Percentiles rank a stretch among this genome's conserved stretches.
Evolutionary conservation across 2,888 invertebrate genomes (phyloP).

Genomic region (Caenorhabditis angaria): DNA sequence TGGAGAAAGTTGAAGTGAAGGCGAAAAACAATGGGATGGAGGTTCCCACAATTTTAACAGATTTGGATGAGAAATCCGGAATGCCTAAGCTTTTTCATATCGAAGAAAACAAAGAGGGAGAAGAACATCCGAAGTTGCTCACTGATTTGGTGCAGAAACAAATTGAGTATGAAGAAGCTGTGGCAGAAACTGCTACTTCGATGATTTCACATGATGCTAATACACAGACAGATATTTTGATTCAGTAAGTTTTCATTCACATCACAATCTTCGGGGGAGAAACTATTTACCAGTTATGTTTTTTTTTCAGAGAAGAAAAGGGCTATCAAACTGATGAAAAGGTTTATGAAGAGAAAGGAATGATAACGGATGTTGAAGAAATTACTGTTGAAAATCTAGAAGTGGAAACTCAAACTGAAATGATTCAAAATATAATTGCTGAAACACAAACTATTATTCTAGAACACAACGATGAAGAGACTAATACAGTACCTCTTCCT

Average conservation of each 20-base stretch:
- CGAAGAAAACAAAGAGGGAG: constrained; percentile 50
- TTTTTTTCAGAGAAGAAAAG: constrained; percentile 62
- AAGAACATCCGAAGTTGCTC: constrained; percentile 44
- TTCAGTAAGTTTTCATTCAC: constrained; percentile 34
- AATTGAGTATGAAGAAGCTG: constrained; percentile 47
- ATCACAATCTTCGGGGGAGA: neutral
- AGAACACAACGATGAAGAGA: constrained; percentile 51
- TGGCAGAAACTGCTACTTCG: constrained; percentile 30
- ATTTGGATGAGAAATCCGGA: constrained; percentile 65
- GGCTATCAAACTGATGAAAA: constrained; percentile 61
- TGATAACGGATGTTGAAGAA: constrained; percentile 43
- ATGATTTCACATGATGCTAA: constrained; percentile 57
- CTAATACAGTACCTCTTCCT: constrained; percentile 47
- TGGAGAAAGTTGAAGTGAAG: constrained; percentile 70
- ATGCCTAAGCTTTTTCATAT: constrained; percentile 66
- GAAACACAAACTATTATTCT: constrained; percentile 55
- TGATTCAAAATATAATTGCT: constrained; percentile 32
- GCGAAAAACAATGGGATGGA: constrained; percentile 70
- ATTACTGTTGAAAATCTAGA: constrained; percentile 26
- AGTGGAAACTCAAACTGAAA: constrained; percentile 52
- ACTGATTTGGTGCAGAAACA: constrained; percentile 63
- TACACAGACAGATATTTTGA: constrained; percentile 60
- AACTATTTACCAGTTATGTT: neutral
- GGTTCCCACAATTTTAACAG: constrained; percentile 67
- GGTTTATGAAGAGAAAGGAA: constrained; percentile 36